Evolutionary conservation across 2,797 vertebrate species (phyloP).

Genomic region (Sebastes goodei): DNA sequence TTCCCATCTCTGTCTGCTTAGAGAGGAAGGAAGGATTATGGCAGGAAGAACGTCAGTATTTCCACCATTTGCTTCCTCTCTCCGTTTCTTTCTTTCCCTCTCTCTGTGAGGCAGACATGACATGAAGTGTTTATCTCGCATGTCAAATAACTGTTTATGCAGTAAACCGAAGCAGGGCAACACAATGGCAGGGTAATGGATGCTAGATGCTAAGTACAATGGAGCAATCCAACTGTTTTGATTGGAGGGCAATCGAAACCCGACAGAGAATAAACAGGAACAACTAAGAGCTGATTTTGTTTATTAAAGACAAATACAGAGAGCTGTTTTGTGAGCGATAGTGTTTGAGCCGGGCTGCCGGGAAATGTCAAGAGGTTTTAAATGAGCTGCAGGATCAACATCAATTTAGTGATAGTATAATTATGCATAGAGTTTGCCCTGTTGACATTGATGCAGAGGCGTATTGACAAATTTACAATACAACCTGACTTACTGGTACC

Average conservation of each 20-base stretch:
- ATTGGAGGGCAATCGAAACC: slow-evolving; percentile 53
- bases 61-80: slow-evolving; percentile 7
- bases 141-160: slow-evolving; percentile 65
- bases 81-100: background rate
- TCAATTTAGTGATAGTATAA: slow-evolving; percentile 33
- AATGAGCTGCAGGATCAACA: slow-evolving; percentile 23
- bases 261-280: slow-evolving; percentile 45
- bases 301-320: slow-evolving; percentile 51
- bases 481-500: slow-evolving; percentile 4
- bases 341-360: background rate
- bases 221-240: slow-evolving; percentile 42
- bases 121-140: slow-evolving; percentile 58
- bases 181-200: slow-evolving; percentile 26
- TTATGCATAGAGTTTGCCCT: background rate
- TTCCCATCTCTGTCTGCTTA: slow-evolving; percentile 4
- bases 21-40: slow-evolving; percentile 14
- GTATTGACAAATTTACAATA: slow-evolving; percentile 11
- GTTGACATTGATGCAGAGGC: slow-evolving; percentile 21
- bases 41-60: slow-evolving; percentile 45
- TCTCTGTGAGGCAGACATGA: slow-evolving; percentile 28
- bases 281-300: slow-evolving; percentile 58
- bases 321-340: slow-evolving; percentile 9
- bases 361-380: slow-evolving; percentile 28
- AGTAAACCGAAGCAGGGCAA: slow-evolving; percentile 45
- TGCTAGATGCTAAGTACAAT: slow-evolving; percentile 37